Conservation (phyloP, 1,140 invertebrate genomes). For the Trachymyrmex cornetzi region DNA sequence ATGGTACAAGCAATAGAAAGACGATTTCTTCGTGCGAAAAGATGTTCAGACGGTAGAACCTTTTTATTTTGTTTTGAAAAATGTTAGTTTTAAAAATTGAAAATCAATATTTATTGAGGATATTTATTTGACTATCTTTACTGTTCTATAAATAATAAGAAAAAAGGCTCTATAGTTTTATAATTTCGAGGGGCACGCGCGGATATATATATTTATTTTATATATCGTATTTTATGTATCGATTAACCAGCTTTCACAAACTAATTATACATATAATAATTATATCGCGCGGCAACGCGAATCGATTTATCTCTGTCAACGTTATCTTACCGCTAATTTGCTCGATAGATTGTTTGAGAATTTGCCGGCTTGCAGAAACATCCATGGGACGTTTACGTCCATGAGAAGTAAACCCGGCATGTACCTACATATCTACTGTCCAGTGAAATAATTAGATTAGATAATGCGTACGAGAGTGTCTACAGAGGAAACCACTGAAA, state of each 20-base stretch:
- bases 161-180: neutral
- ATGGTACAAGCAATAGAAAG: neutral
- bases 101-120: neutral
- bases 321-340: conserved; percentile 85
- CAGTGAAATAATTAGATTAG: conserved; percentile 62
- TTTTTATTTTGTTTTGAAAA: neutral
- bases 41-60: neutral
- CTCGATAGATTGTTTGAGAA: conserved; percentile 78
- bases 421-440: conserved; percentile 43
- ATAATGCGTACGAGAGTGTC: conserved; percentile 45
- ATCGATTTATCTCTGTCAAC: conserved; percentile 85
- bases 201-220: neutral
- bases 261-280: conserved; percentile 84
- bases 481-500: neutral
- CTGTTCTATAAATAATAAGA: neutral
- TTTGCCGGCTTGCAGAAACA: neutral
- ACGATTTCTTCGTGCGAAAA: neutral
- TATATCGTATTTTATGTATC: neutral
- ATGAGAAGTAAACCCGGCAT: conserved; percentile 52
- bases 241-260: conserved; percentile 15
- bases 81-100: neutral
- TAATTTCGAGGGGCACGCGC: no score
- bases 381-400: neutral
- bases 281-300: conserved; percentile 77
- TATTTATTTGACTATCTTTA: neutral